Evolutionary conservation across 2,113 vertebrate genomes (phyloP), one percentile per base, ranked within the genome.

Genomic region (Cyphomyrus discorhynchus): DNA sequence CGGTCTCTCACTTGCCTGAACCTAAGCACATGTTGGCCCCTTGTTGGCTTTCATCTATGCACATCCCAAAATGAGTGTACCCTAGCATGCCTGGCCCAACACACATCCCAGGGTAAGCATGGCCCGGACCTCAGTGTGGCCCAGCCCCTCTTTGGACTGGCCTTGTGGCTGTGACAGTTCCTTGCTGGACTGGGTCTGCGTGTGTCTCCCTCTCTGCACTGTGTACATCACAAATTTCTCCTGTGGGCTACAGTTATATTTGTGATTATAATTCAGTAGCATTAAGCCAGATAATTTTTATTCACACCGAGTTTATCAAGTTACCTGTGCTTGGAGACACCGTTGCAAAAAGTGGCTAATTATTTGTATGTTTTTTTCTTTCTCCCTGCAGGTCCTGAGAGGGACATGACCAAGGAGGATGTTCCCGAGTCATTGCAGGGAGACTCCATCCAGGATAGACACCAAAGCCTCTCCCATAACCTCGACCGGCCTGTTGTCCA

Each of bases 401-500:
- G 92, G 93, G 94, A 94, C 88, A 96, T 96, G 96, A 96, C 96
- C 90, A 96, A 96, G 92, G 96, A 96, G 93, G 96, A 96, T 92
- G 92, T 96, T 88, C 94, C 92, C 7, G 93, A 94, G 93, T 92
- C 92, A 35, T 90, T 94, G 0, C 96, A 96, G 94, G 97, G 95
- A 92, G 95, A 95, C 91, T 90, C 93, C 42, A 92, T 96, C 89
- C 92, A 93, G 90, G 96, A 94, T 93, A 95, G 93, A 93, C 93
- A 93, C 53, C 92, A 88, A 0, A 94, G 96, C 93, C 93, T 96
- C 45, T 95, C 97, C 90, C 87, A 91, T 83, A 93, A 90, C 89
- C 93, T 95, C 11, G 95, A 96, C 62, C 93, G 94, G 1, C 94
- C 97, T 0, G 95, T 98, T 62, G 96, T 96, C 88, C 98, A 98